Evolutionary conservation across 2,888 invertebrate species (phyloP), one percentile per base, ranked within the genome.

Genomic region (Drosophila robusta): DNA sequence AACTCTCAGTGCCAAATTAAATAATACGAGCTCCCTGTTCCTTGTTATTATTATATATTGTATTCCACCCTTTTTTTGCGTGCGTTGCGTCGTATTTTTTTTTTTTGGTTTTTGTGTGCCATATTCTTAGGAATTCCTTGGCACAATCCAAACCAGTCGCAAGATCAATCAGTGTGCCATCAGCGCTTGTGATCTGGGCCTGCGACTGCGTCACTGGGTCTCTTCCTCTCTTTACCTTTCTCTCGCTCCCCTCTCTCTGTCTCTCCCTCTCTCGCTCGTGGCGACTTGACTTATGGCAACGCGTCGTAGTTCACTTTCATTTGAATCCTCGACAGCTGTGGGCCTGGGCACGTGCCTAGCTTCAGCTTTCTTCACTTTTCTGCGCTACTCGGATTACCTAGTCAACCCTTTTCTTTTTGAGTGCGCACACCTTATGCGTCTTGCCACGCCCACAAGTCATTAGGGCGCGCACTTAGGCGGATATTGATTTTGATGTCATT

Each of bases 41-140:
- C 75, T 84, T 84, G 65, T 84, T 80, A 84, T 84, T 84, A 88
- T 84, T 83, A 86, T 86, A 82, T 86, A 82, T 82, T 79, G 87
- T 84, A 86, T 84, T 83, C 87, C 87, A 86, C 71, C 87, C 89
- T 84, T 84, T 89, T 64, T 84, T 75, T 79, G 70, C 76, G 85
- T 84, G 74, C 69, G 65, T 73, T 54, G 45, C 69, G 86, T 44
- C 11, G 38, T 76, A 71, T 70, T 69, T 14, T 44, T 26, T 39
- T 24, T 16, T 38, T 32, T 24, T 18, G n/a, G 45, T 80, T 69
- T 81, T 67, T 68, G 66, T 67, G 70, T 58, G 50, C 58, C 71
- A 69, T 76, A 73, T 85, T 89, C 85, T 84, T 67, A 66, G 81
- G 89, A 85, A 85, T 85, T 85, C 68, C 84, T 52, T 83, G 69